Evolutionary conservation across 2,113 vertebrate species (phyloP), one percentile per base, ranked within the genome.

Genomic region (Seriola rivoliana): DNA sequence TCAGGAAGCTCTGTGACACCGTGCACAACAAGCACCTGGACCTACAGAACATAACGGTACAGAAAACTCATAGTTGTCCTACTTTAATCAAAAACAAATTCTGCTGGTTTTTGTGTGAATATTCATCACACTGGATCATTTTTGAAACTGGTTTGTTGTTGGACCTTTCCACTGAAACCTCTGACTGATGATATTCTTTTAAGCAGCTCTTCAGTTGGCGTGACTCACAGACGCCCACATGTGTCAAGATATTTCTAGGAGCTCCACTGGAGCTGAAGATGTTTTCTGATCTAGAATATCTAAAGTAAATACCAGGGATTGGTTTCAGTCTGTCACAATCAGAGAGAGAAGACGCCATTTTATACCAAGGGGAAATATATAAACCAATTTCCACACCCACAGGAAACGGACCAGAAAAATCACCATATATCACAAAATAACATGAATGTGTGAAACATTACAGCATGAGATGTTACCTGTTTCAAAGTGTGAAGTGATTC

Each of bases 21-120:
- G 98, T 99, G 60, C 98, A 99, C 94, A 99, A 99, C 94, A 98
- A 99, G 86, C 98, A 99, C 93, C 95, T 99, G 82, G 98, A 99
- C 94, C 95, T 99, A 0, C 97, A 99, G 95, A 99, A 99, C 94
- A 99, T 99, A 82, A 99, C 98, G 95, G 98, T 99, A 84, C 46
- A 8, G 4, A 29, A 23, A 19, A 32, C 17, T 2, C 29, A 25
- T 19, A 4, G 46, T 14, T 29, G 29, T 29, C 29, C 29, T 29
- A 29, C 16, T 48, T n/a, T 0, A 14, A 2, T 13, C 21, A 1
- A 0, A 3, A 50, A 4, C 13, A 3, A 11, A 3, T 8, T 9
- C 48, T 4, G 46, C 19, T 21, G 19, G 1, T 16, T 11, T 63
- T 75, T 12, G 1, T 44, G 4, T 34, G 46, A 29, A 29, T 29